phyloP scores from a whole-genome alignment of 2,113 vertebrate species.

The Myiozetetes cayanensis region DNA sequence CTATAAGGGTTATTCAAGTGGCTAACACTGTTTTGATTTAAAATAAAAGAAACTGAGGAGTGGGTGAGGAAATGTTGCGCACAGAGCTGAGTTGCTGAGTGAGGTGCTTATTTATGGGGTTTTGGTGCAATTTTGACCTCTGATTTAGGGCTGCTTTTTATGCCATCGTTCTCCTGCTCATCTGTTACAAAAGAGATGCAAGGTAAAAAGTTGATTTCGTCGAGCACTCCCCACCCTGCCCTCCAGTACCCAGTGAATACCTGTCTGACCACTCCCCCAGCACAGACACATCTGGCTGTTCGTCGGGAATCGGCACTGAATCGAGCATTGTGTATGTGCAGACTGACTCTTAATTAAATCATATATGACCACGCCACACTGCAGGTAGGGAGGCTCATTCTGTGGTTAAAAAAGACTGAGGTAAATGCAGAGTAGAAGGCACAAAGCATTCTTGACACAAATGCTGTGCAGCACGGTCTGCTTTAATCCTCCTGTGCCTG shows the following conservation, averaged over 20 bases:
- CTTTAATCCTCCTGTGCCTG: not conserved
- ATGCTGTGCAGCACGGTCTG: not conserved
- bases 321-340: not conserved
- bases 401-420: not conserved
- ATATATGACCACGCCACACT: not conserved
- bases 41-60: accelerated
- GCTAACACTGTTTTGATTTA: not conserved
- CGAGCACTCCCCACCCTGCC: not conserved
- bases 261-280: not conserved
- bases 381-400: not conserved
- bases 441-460: not conserved
- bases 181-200: not conserved
- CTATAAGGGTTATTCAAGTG: not conserved
- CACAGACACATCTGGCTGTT: not conserved
- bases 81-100: not conserved
- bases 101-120: not conserved
- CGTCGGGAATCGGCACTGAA: not conserved
- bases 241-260: not conserved
- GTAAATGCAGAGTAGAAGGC: not conserved
- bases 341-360: not conserved
- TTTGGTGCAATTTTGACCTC: not conserved
- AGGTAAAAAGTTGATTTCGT: not conserved
- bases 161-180: not conserved
- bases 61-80: not conserved
- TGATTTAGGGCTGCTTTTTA: not conserved